These are phyloP conservation scores for Chionomys nivalis DNA, from an alignment of 2,113 vertebrate genomes.

Conservation along the genomic window DNA sequence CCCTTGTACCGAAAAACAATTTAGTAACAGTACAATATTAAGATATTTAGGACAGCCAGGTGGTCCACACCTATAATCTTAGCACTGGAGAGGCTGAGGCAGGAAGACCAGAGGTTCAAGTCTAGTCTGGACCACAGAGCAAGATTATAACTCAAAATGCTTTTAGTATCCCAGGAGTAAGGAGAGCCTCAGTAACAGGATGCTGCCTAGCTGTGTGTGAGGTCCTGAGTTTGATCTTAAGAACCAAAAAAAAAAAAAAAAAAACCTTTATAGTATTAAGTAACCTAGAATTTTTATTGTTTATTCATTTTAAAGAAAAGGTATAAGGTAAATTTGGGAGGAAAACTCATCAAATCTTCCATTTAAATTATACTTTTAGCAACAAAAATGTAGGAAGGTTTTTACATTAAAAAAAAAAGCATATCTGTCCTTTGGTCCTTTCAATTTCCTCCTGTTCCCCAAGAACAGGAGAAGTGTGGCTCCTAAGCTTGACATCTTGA, in stretches of 20 bases:
- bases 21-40: background rate
- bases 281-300: slow-evolving; percentile 26
- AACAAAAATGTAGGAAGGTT: slow-evolving; percentile 4
- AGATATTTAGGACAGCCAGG: background rate
- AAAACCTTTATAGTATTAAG: background rate
- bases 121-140: background rate
- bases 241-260: background rate
- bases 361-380: background rate
- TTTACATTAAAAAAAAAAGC: background rate
- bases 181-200: background rate
- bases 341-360: background rate
- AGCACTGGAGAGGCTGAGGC: background rate
- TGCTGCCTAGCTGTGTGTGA: background rate
- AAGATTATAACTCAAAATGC: background rate
- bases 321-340: background rate
- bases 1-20: background rate
- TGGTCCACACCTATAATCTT: background rate
- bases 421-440: no score
- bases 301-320: slow-evolving; percentile 48
- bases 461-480: background rate
- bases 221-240: background rate
- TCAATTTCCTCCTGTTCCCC: background rate
- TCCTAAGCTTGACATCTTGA: background rate
- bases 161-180: background rate
- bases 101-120: background rate